phyloP scores from a whole-genome alignment of 1,140 invertebrate genomes.

The Hypsibius dujardini region DNA sequence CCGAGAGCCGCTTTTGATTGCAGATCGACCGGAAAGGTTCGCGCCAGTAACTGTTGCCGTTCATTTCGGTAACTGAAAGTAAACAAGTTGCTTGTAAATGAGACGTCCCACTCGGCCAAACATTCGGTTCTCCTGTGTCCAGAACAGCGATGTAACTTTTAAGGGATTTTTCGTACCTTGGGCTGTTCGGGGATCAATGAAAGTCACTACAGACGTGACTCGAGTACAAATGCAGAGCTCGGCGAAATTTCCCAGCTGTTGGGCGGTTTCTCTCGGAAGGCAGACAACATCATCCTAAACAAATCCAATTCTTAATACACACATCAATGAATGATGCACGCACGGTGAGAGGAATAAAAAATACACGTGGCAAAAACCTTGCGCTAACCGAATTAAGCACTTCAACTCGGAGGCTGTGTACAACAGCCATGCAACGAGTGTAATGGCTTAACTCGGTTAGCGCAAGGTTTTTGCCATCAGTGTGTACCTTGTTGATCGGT shows the following conservation, averaged over 20 bases:
- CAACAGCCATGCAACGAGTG: background rate
- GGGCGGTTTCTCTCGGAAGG: constrained; percentile 64
- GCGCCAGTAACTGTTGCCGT: constrained; percentile 60
- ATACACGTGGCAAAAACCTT: background rate
- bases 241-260: constrained; percentile 74
- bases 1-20: constrained; percentile 69
- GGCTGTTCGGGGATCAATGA: constrained; percentile 78
- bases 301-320: constrained; percentile 20
- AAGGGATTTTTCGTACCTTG: too few relatives aligned
- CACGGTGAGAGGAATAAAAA: background rate
- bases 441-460: background rate
- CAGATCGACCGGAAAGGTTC: constrained; percentile 67
- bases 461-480: background rate
- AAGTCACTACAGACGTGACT: constrained; percentile 68
- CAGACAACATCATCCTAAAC: constrained; percentile 68
- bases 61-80: constrained; percentile 60
- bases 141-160: too few relatives aligned
- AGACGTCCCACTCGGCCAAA: background rate
- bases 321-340: constrained; percentile 18
- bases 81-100: constrained; percentile 15
- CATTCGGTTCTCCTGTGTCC: too few relatives aligned
- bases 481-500: constrained; percentile 65
- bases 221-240: constrained; percentile 71
- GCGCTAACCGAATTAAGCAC: too few relatives aligned
- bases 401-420: too few relatives aligned